Base-by-base conservation (phyloP, 1,140 invertebrate genomes). In the Palaemon carinicauda region DNA sequence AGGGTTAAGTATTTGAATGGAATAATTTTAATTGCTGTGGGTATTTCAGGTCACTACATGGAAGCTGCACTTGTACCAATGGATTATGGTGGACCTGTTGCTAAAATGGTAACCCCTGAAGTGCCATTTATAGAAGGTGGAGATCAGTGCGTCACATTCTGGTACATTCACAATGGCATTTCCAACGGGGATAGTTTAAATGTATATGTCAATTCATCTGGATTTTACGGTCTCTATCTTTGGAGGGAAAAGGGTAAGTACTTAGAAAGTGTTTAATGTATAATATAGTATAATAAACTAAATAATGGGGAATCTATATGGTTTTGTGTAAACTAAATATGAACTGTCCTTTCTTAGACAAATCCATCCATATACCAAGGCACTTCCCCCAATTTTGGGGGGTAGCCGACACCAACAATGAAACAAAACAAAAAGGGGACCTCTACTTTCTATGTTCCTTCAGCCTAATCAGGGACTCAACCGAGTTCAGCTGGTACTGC, bases 21-120 rank as follows among this genome's bases (percentile, higher is more conserved):
- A 73, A 21, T 29, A 27, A 33, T n/a, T 75, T 3, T 1, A 21
- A 33, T 19, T 50, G 1, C 33, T n/a, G 17, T n/a, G n/a, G n/a
- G n/a, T 15, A 17, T 24, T 24, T 33, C 83, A 86, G 83, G 83
- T 4, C 83, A 86, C 54, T 86, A 86, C 41, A 86, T 86, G 83
- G 77, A 80, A 77, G 83, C 83, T n/a, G 14, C 77, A 2, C 54
- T 86, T n/a, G 12, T 74, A 19, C 77, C 83, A 4, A 17, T 41
- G 14, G 19, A 86, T 3, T 12, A 52, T 24, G 60, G 80, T 7
- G 83, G 77, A 9, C n/a, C 71, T 14, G 77, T 80, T 51, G 83
- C 60, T 0, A 41, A 41, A 9, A 77, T 86, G 27, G 41, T 10
- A 19, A 53, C 77, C 27, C 65, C 77, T 1, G 17, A 53, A 12